A percentile compares a stretch with the other conserved stretches of the same genome.
phyloP scores from a whole-genome alignment of 2,113 vertebrate species.

The Xenopus laevis region DNA sequence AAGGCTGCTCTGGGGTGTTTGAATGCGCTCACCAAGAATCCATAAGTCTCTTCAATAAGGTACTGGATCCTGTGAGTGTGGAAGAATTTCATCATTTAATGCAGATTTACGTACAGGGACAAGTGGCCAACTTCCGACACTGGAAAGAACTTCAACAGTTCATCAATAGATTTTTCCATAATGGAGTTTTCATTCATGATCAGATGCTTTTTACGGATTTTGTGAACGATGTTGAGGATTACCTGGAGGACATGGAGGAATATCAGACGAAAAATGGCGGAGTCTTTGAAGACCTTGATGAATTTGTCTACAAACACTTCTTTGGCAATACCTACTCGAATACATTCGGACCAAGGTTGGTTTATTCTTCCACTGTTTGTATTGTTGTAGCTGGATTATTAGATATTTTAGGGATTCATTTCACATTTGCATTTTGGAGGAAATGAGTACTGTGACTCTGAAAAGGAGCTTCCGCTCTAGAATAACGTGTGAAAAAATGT shows the following conservation, averaged over 20 bases:
- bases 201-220: conserved; percentile 94
- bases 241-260: conserved; percentile 80
- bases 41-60: conserved; percentile 77
- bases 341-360: conserved; percentile 78
- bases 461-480: too few relatives aligned
- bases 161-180: conserved; percentile 80
- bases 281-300: conserved; percentile 81
- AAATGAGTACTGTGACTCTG: too few relatives aligned
- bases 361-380: conserved; percentile 42
- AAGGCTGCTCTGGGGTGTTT: conserved; percentile 75
- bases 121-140: conserved; percentile 82
- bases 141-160: conserved; percentile 89
- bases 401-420: too few relatives aligned
- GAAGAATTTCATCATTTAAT: conserved; percentile 86
- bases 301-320: conserved; percentile 84
- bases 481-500: too few relatives aligned
- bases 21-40: conserved; percentile 85
- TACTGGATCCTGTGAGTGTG: conserved; percentile 75
- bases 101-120: conserved; percentile 80
- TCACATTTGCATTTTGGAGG: too few relatives aligned
- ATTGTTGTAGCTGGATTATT: too few relatives aligned
- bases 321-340: conserved; percentile 75
- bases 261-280: conserved; percentile 67
- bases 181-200: conserved; percentile 90
- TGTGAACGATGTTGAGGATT: conserved; percentile 83